Conservation (phyloP, 2,888 invertebrate species). For the Zootermopsis nevadensis region DNA sequence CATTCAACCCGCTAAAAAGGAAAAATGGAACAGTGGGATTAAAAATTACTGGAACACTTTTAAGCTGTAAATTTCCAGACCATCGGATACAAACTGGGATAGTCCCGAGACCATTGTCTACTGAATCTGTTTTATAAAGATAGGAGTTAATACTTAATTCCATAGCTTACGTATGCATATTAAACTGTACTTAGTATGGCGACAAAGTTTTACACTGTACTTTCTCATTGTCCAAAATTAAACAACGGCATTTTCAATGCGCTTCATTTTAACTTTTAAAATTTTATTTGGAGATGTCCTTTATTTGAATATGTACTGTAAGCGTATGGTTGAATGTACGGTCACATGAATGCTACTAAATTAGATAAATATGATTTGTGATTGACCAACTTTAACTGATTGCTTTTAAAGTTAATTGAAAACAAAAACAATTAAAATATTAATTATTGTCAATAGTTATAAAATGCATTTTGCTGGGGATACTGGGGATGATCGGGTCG, state of each 20-base stretch:
- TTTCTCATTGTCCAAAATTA: neutral
- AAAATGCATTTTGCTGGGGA: no score
- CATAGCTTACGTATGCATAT: neutral
- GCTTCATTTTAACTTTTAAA: neutral
- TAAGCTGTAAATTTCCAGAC: neutral
- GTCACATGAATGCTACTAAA: no score
- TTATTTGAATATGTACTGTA: no score
- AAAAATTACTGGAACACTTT: slow-evolving; percentile 2
- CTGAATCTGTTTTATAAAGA: neutral
- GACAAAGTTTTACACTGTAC: neutral
- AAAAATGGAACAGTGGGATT: neutral
- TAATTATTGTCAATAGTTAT: no score
- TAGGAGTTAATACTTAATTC: neutral
- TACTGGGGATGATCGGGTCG: no score
- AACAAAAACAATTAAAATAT: no score
- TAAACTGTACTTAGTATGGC: neutral
- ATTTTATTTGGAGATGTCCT: neutral
- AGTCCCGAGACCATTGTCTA: neutral
- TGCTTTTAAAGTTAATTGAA: no score
- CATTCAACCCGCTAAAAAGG: neutral
- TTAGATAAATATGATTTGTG: no score
- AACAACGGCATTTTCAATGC: neutral
- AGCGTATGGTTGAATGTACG: no score
- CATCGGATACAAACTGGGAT: neutral
- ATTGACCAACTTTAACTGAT: no score